Evolutionary conservation across 2,113 vertebrate genomes (phyloP), one percentile per base, ranked within the genome.

Genomic region (Laterallus jamaicensis): DNA sequence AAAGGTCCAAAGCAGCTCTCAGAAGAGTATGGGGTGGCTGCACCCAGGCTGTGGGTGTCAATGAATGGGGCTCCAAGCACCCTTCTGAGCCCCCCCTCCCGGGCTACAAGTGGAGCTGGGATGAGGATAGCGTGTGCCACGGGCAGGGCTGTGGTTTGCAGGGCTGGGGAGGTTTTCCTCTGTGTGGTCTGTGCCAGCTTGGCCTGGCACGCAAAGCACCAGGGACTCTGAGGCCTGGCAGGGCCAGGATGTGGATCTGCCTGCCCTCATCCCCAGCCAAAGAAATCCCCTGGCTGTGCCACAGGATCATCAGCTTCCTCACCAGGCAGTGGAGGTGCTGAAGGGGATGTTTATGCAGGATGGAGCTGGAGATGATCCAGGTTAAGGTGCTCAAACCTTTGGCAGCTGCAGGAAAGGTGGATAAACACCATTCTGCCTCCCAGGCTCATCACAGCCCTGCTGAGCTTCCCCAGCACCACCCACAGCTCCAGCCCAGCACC

Each of bases 281-380:
- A 55, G 66, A 31, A 37, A 66, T 32, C 37, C 70, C 58, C 44
- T 47, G 44, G 44, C 44, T 47, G 44, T 18, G 44, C 18, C 44
- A 47, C 44, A 47, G 44, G 17, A 47, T 47, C 78, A 14, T 3
- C 42, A 0, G 31, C 63, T 86, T 86, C 91, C 91, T 80, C 2
- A 0, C 39, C 5, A 70, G 60, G 66, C 52, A 28, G 17, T 0
- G 12, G 64, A 88, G 67, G 24, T 82, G 82, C 78, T 2, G 0
- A 63, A 11, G 50, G 82, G 82, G 85, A 67, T 93, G 86, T 88
- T 86, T 92, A 94, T 39, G 88, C 91, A 88, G 85, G 81, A 78
- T 3, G 74, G 90, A 76, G 76, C 76, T 92, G 90, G 75, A 77
- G 37, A 26, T 50, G 42, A 31, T 69, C 90, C 94, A 88, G 82